Evolutionary conservation across 1,140 invertebrate genomes (phyloP), one percentile per base, ranked within the genome.

Genomic region (Drosophila pectinifera): DNA sequence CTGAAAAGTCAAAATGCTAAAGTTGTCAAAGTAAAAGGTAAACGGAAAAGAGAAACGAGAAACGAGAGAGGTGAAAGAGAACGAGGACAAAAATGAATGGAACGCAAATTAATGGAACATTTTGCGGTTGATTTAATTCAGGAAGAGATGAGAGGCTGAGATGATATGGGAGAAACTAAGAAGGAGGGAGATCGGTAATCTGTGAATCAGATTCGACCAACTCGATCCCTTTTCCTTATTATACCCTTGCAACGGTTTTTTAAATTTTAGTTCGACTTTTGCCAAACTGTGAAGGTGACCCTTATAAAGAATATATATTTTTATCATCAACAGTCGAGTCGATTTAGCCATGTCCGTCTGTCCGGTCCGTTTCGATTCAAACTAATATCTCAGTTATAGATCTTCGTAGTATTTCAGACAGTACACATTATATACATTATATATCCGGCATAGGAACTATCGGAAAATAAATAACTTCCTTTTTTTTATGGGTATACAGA

Each of bases 41-140:
- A 51, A 41, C 18, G 28, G 20, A n/a, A 28, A 38, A 20, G n/a
- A 22, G 24, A 36, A 39, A 18, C 43, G 8, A 41, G 16, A 16
- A 55, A 14, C n/a, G n/a, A n/a, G 20, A 18, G 54, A 42, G 1
- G n/a, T n/a, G n/a, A n/a, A 57, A 34, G 18, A 28, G 22, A 10
- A 26, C 38, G 24, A 39, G 5, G 18, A 62, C 10, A 42, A 54
- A 31, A 49, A 39, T 58, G 51, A 74, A 76, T 74, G 46, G 34
- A 28, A 58, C 51, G 74, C 49, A 63, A 80, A 62, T 57, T 68
- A 39, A 67, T 34, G 36, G 39, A 56, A 69, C 55, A 57, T 69
- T 80, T 51, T 68, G 67, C 55, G 70, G 69, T 69, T 74, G 56
- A 80, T 74, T 79, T 62, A 51, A 53, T 18, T 24, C 4, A 54